phyloP scores from a whole-genome alignment of 2,797 vertebrate species.

The Anisognathus igniventris region DNA sequence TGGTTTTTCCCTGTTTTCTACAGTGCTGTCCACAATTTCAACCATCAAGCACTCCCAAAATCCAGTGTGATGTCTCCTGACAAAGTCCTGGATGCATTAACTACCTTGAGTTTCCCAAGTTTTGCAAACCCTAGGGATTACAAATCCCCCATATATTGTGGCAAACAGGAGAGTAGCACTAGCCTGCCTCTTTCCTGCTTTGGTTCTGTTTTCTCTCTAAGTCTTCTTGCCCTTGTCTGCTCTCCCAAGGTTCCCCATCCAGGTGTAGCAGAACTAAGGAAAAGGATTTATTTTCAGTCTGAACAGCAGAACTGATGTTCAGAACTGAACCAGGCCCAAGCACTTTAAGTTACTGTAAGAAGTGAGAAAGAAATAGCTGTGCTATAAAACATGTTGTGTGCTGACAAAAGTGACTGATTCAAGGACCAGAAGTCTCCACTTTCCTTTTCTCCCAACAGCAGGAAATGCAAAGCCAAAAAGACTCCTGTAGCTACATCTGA shows the following conservation, averaged over 20 bases:
- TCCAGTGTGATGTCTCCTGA: neutral
- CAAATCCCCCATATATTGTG: rapidly evolving
- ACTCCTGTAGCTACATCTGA: neutral
- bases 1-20: rapidly evolving
- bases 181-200: neutral
- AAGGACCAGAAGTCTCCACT: neutral
- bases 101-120: neutral
- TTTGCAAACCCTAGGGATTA: neutral
- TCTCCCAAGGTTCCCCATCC: neutral
- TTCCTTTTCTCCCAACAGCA: neutral
- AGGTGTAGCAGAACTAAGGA: neutral
- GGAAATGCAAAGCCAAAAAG: neutral
- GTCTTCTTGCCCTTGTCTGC: neutral
- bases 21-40: neutral
- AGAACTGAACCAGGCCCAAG: neutral
- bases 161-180: neutral
- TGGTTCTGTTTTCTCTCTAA: neutral
- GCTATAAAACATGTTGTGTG: neutral
- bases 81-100: neutral
- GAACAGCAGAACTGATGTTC: neutral
- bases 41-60: neutral
- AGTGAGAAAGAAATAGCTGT: neutral
- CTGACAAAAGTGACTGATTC: neutral
- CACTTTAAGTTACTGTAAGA: neutral
- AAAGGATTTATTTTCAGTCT: neutral